Evolutionary conservation across 2,113 vertebrate genomes (phyloP).

Genomic region (Perognathus longimembris): DNA sequence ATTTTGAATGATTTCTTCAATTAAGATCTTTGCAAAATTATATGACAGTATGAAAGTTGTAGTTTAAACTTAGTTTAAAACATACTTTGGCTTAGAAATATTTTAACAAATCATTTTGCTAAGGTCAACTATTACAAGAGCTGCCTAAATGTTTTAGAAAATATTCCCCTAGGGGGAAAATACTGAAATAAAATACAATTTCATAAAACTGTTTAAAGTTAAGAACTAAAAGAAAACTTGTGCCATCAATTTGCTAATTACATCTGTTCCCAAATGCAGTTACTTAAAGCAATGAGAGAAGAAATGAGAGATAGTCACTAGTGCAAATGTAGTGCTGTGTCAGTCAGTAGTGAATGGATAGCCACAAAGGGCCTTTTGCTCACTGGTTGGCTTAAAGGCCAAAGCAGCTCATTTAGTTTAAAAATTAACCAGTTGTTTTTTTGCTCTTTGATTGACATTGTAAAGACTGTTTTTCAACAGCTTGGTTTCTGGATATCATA

Average conservation of each 20-base stretch:
- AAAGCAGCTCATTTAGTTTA: conserved; percentile 71
- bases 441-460: conserved; percentile 76
- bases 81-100: conserved; percentile 40
- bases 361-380: conserved; percentile 54
- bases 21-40: conserved; percentile 63
- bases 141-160: conserved; percentile 62
- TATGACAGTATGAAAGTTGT: conserved; percentile 41
- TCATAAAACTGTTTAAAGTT: background rate
- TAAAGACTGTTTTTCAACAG: conserved; percentile 73
- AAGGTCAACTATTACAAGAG: conserved; percentile 23
- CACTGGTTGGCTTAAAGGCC: conserved; percentile 60
- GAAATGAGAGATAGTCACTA: conserved; percentile 1
- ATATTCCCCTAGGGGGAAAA: conserved; percentile 4
- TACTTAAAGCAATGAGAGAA: conserved; percentile 59
- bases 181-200: conserved; percentile 55
- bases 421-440: conserved; percentile 81
- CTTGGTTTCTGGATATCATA: conserved; percentile 74
- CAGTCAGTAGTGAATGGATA: conserved; percentile 31
- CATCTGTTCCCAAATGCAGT: background rate
- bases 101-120: conserved; percentile 7
- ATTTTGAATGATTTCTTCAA: conserved; percentile 79
- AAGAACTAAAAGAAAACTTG: conserved; percentile 32
- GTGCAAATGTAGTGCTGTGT: background rate
- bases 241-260: conserved; percentile 31
- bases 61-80: conserved; percentile 55